These are phyloP conservation scores for Stegastes partitus DNA, from an alignment of 2,113 vertebrate species.

Conservation along the genomic window DNA sequence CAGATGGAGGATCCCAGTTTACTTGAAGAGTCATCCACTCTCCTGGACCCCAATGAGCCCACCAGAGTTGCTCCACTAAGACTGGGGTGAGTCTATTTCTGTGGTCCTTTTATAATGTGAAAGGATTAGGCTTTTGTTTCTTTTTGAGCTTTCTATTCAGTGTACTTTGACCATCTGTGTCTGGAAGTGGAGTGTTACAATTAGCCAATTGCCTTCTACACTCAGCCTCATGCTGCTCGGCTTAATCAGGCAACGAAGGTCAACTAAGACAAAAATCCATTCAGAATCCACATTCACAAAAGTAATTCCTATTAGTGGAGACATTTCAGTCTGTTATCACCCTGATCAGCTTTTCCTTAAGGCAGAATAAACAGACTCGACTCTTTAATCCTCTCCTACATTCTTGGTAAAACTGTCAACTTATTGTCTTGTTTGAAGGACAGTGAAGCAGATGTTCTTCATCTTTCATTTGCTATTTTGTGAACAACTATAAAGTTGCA, in stretches of 20 bases:
- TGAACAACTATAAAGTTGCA: neutral
- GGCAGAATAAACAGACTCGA: too few species aligned
- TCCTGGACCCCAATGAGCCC: conserved; percentile 92
- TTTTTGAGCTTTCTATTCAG: conserved; percentile 1
- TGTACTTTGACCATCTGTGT: conserved; percentile 29
- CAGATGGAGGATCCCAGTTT: conserved; percentile 99
- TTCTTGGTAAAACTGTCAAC: too few species aligned
- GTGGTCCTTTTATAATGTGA: neutral
- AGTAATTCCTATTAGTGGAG: neutral
- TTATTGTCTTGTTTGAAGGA: neutral
- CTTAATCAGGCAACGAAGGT: neutral
- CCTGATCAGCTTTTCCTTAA: too few species aligned
- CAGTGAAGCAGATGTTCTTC: neutral
- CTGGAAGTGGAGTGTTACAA: neutral
- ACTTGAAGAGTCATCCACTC: conserved; percentile 93
- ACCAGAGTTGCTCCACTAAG: conserved; percentile 90
- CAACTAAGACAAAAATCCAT: neutral
- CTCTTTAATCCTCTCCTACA: too few species aligned
- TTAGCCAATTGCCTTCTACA: conserved; percentile 11
- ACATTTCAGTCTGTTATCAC: too few species aligned
- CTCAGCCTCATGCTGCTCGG: conserved; percentile 4
- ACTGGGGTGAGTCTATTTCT: conserved; percentile 88
- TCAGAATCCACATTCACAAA: conserved; percentile 1
- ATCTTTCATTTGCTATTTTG: neutral
- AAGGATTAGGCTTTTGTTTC: conserved; percentile 19